Evolutionary conservation across 2,113 vertebrate species (phyloP), one percentile per base, ranked within the genome.

Genomic region (Lasiurus borealis): DNA sequence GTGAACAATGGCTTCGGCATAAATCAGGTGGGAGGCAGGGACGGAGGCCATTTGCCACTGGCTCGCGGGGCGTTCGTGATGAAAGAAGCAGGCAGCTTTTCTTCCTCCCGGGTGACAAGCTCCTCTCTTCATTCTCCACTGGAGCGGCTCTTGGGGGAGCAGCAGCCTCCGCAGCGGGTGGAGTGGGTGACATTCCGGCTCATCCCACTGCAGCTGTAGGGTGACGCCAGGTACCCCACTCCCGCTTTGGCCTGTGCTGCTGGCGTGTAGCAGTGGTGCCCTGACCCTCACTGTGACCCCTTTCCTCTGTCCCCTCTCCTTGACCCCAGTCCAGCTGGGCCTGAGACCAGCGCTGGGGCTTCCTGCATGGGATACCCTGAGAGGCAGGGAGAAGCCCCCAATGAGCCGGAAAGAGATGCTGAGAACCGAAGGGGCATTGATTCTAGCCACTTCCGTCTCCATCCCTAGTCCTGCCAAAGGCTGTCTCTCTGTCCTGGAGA

Each of bases 1-100:
- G 96, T 98, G 98, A 98, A 97, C 98, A 97, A 97, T 96, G 96
- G 93, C 97, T 98, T 97, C 29, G 27, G 95, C 97, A 98, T 98
- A 98, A 98, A 98, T 98, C 97, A 98, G 95, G 97, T 77, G 54
- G 97, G 97, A 97, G 92, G 93, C 97, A 96, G 90, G 97, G 96
- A 93, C 87, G 86, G 96, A 97, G 97, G 95, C 80, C 91, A 91
- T 97, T 97, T 94, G 95, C 97, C 95, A 96, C 36, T 68, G 95
- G 96, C 93, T 97, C 77, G 89, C 94, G 73, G 19, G 96, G 84
- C 76, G 97, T 97, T 96, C 71, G 92, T 97, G 90, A 96, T 93
- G 90, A 96, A 88, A 94, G 6, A 46, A 89, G 66, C 73, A 64
- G 93, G 71, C 85, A 44, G 48, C 95, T 95, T 93, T 96, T 91